phyloP scores from a whole-genome alignment of 2,888 invertebrate genomes.

The Stenchaetothrips biformis region DNA sequence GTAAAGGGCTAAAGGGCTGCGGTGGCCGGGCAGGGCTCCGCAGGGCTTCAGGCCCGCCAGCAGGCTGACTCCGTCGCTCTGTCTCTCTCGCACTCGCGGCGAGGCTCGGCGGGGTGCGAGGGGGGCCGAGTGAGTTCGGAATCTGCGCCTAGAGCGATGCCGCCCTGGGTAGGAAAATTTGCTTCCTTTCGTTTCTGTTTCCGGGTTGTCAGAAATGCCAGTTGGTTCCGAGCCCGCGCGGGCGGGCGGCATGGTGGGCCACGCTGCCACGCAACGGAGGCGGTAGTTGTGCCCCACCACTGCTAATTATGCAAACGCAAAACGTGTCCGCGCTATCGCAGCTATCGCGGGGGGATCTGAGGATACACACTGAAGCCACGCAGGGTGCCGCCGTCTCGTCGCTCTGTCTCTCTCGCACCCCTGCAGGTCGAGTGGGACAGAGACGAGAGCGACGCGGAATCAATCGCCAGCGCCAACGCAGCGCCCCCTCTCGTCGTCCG shows the following conservation, averaged over 20 bases:
- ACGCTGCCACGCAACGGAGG: background rate
- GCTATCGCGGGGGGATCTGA: background rate
- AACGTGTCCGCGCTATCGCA: background rate
- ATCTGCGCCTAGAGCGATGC: background rate
- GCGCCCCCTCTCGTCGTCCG: too few relatives aligned
- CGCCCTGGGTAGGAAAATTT: constrained; percentile 35
- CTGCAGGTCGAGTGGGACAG: background rate
- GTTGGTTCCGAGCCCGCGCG: constrained; percentile 33
- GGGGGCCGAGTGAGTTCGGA: background rate
- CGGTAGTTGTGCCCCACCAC: background rate
- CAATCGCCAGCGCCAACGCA: too few relatives aligned
- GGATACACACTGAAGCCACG: background rate
- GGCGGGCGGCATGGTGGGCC: background rate
- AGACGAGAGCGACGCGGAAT: background rate
- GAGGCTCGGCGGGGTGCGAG: constrained; percentile 26
- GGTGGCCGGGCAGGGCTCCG: constrained; percentile 45
- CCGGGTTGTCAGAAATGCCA: constrained; percentile 67
- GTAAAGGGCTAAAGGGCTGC: constrained; percentile 32
- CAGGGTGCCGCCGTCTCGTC: background rate
- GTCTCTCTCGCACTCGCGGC: constrained; percentile 42
- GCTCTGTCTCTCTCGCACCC: too few relatives aligned
- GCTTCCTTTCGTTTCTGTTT: constrained; percentile 70
- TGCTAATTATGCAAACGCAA: constrained; percentile 8
- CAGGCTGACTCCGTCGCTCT: constrained; percentile 44
- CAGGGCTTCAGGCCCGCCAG: constrained; percentile 36